Conservation (phyloP, 2,113 vertebrate genomes). For the Tragelaphus buxtoni region DNA sequence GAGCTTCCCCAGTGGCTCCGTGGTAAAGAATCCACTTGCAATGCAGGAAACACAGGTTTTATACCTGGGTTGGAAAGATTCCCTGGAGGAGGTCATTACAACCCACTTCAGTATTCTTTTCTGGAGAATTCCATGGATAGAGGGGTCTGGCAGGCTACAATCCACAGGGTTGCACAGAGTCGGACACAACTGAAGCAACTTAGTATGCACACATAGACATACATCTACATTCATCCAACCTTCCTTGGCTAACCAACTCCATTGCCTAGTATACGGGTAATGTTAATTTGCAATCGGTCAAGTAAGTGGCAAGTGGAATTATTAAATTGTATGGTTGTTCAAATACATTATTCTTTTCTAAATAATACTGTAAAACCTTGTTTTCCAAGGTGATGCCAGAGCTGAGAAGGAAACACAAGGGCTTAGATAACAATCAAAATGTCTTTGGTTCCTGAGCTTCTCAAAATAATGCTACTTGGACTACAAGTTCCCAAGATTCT, state of each 20-base stretch:
- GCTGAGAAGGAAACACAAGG: not conserved
- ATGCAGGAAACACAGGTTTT: not conserved
- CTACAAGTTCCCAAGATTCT: not conserved
- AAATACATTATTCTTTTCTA: slow-evolving; percentile 1
- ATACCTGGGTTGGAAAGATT: not conserved
- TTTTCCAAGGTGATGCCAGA: not conserved
- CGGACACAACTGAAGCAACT: not conserved
- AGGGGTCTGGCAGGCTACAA: not conserved
- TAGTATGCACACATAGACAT: not conserved
- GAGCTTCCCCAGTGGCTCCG: not conserved
- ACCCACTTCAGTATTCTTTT: not conserved
- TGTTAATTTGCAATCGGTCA: not conserved
- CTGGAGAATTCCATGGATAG: not conserved
- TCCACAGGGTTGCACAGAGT: not conserved
- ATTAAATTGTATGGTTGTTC: not conserved
- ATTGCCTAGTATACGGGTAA: not conserved
- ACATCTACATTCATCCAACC: not conserved
- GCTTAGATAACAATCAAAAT: not conserved
- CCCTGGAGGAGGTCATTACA: not conserved
- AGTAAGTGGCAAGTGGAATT: not conserved
- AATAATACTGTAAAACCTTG: not conserved
- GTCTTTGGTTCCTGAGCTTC: not conserved
- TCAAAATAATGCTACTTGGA: not conserved
- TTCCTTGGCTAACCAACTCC: not conserved
- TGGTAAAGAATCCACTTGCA: not conserved